Base-by-base conservation (phyloP, 2,888 invertebrate genomes). In the Marronus borbonicus region DNA sequence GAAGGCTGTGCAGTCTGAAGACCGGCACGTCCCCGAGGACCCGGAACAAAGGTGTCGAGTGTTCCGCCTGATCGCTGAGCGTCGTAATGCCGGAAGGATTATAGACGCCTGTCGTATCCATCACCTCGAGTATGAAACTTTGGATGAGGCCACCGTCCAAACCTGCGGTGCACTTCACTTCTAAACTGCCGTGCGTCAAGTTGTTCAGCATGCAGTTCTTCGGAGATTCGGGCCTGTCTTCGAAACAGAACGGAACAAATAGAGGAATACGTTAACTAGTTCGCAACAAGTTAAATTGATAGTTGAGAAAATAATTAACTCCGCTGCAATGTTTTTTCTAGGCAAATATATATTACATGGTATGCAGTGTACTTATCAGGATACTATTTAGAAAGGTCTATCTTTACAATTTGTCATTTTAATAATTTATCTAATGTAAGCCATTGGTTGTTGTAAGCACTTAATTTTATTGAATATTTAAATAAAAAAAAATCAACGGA, bases 61-160 rank as follows among this genome's bases (percentile, higher is more conserved):
- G 85, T 78, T 86, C 87, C 44, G 87, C 88, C 85, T 89, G 89
- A 84, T 89, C 89, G 83, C 88, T 89, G 72, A 88, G 84, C 80
- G 87, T 87, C 84, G 90, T 86, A 83, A 86, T 70, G 12, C 78
- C 76, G 65, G 68, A 70, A 24, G 78, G 69, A 50, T 64, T 76
- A 44, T 91, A 86, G 88, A 88, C 49, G 17, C 75, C 76, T n/a
- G 78, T 78, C 50, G 76, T 64, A 60, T 92, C 93, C 86, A 92
- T 90, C 83, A 95, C 95, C 89, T 96, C 96, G 82, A 96, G 90
- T 76, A 96, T 90, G 88, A 96, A 96, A 89, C 94, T 93, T 87
- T 96, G 96, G 39, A 94, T 92, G 66, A 95, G 90, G 14, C 96
- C 96, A 4, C 96, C 96, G 86, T 95, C 95, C 86, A 93, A 92